These are phyloP conservation scores for Tokudaia tokunoshimensis DNA, from an alignment of 2,797 vertebrate species.

Conservation along the genomic window DNA sequence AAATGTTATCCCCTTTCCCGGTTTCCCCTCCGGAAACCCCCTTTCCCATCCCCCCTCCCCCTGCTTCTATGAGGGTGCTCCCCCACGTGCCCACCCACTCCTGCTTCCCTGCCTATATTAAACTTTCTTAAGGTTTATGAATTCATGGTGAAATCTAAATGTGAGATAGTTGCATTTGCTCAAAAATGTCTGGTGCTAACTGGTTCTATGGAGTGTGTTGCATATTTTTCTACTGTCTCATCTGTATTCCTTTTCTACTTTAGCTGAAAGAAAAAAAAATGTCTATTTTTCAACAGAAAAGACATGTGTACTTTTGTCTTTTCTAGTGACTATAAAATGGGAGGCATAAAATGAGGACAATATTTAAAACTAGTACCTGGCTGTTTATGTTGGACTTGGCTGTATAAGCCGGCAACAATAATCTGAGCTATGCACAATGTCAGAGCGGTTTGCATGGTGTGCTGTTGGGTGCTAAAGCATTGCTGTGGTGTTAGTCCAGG, in stretches of 20 bases:
- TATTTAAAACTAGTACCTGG: background rate
- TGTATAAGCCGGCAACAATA: background rate
- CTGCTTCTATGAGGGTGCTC: too few relatives aligned
- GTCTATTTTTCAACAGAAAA: background rate
- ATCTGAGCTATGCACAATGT: background rate
- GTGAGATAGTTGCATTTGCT: background rate
- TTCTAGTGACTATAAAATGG: background rate
- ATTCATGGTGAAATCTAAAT: constrained; percentile 19
- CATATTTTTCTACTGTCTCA: background rate
- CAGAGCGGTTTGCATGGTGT: too few relatives aligned
- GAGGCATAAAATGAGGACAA: background rate
- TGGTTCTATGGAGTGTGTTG: background rate
- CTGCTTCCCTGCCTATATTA: background rate
- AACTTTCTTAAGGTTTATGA: background rate
- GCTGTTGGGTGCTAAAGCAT: background rate
- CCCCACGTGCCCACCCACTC: too few relatives aligned
- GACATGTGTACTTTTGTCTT: too few relatives aligned
- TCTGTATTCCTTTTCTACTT: background rate
- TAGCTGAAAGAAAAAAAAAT: background rate
- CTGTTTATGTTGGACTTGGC: background rate
- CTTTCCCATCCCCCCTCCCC: too few relatives aligned
- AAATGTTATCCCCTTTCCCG: too few relatives aligned
- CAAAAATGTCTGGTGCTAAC: background rate
- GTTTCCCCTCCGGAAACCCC: too few relatives aligned
- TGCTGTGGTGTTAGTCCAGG: fast-evolving